Percentiles rank a stretch among this genome's conserved stretches.
These are phyloP conservation scores for Erebia aethiops DNA, from an alignment of 2,888 invertebrate species.

Conservation along the genomic window DNA sequence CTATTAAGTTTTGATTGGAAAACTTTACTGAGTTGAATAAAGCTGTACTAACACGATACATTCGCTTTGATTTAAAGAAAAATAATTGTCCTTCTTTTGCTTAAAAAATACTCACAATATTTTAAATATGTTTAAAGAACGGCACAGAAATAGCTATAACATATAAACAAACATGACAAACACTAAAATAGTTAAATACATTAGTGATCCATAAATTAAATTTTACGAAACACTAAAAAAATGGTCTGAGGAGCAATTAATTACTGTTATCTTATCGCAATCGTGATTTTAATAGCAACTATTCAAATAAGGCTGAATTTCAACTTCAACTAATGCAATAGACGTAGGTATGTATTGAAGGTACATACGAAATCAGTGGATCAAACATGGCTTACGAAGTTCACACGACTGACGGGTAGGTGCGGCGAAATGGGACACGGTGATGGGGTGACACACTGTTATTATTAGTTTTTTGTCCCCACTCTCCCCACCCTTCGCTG, in stretches of 20 bases:
- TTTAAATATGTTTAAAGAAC: background rate
- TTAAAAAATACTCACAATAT: background rate
- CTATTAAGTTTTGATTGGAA: too few species aligned
- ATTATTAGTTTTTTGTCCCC: constrained; percentile 82
- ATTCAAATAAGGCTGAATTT: constrained; percentile 36
- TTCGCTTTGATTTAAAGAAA: too few species aligned
- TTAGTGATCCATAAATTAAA: background rate
- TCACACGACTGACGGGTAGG: constrained; percentile 67
- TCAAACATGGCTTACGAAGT: constrained; percentile 58
- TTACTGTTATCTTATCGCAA: constrained; percentile 33
- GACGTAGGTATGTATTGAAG: background rate
- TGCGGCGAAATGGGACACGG: constrained; percentile 65
- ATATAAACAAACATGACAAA: background rate
- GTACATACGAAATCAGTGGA: constrained; percentile 41
- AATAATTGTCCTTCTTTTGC: background rate
- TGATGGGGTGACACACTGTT: constrained; percentile 79
- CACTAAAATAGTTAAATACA: background rate
- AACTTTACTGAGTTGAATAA: too few species aligned
- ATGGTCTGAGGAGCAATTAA: constrained; percentile 31
- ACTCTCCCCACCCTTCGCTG: constrained; percentile 58
- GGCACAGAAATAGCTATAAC: background rate
- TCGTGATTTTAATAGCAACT: constrained; percentile 30
- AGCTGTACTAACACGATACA: too few species aligned
- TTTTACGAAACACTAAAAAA: constrained; percentile 22
- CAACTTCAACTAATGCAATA: constrained; percentile 11